Evolutionary conservation across 2,113 vertebrate genomes (phyloP).

Genomic region (Raja brachyura): DNA sequence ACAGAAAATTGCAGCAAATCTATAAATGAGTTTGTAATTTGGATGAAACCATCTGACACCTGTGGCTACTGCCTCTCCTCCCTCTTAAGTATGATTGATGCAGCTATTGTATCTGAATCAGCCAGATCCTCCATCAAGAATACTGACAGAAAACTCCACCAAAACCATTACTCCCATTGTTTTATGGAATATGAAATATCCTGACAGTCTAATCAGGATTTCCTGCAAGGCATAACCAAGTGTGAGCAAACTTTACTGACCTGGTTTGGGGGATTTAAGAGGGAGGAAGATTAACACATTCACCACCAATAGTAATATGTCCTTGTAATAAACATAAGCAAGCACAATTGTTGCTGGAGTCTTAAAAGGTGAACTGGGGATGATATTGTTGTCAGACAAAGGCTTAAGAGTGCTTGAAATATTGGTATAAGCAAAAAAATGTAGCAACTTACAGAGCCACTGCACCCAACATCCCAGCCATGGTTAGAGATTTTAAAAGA

Average conservation of each 20-base stretch:
- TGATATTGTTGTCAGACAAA: neutral
- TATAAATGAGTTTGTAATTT: conserved; percentile 1
- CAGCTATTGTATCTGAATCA: conserved; percentile 2
- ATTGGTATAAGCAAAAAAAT: too few relatives aligned
- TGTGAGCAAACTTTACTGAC: conserved; percentile 9
- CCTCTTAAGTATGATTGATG: conserved; percentile 23
- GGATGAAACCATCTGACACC: conserved; percentile 13
- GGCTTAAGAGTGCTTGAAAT: neutral
- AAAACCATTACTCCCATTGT: conserved; percentile 31
- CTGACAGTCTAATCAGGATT: conserved; percentile 27
- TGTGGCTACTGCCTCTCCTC: conserved; percentile 4
- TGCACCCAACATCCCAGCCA: too few relatives aligned
- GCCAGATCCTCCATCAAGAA: neutral
- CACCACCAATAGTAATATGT: neutral
- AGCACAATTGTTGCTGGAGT: neutral
- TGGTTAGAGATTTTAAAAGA: too few relatives aligned
- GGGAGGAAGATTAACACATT: neutral
- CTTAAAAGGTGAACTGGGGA: too few relatives aligned
- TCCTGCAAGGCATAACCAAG: neutral
- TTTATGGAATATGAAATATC: conserved; percentile 29
- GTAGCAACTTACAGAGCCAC: too few relatives aligned
- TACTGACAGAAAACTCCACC: conserved; percentile 33
- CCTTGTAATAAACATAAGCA: neutral
- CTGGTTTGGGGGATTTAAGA: neutral
- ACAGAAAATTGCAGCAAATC: neutral